Evolutionary conservation across 1,140 invertebrate species (phyloP), one percentile per base, ranked within the genome.

Genomic region (Trachelipus rathkii): DNA sequence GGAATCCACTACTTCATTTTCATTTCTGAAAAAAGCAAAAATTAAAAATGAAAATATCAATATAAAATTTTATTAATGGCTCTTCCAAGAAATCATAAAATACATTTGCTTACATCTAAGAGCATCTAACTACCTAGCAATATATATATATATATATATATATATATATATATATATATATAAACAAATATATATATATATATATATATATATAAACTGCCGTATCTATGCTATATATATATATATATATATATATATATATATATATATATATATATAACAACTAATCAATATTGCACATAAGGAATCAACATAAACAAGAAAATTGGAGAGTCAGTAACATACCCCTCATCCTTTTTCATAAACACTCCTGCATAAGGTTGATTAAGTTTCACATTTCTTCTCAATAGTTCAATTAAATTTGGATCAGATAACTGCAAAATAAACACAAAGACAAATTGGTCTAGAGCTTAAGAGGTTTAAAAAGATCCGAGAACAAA

Each of bases 281-380:
- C n/a, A n/a, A n/a, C n/a, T n/a, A n/a, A n/a, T n/a, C n/a, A n/a
- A n/a, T n/a, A n/a, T n/a, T n/a, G n/a, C n/a, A n/a, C n/a, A n/a
- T n/a, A n/a, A n/a, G n/a, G n/a, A n/a, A n/a, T n/a, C n/a, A n/a
- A n/a, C n/a, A n/a, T n/a, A n/a, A n/a, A n/a, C n/a, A n/a, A n/a
- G n/a, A n/a, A n/a, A n/a, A 33, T 13, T 13, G 50, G 8, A 50
- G 46, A 60, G 8, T 60, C 50, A 60, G 8, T 60, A 15, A 15
- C 87, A 86, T 87, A 92, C 91, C 93, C 93, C 84, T 95, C 93
- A 84, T 92, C 90, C 84, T 92, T 96, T 83, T 97, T 97, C 80
- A 99, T 87, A 85, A 99, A 99, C 15, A 99, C 92, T 46, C 97
- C 98, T 81, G 95, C 92, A 85, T 99, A 99, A 0, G 97, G 97